Conservation (phyloP, 2,113 vertebrate genomes). For the Cochlearius cochlearius region DNA sequence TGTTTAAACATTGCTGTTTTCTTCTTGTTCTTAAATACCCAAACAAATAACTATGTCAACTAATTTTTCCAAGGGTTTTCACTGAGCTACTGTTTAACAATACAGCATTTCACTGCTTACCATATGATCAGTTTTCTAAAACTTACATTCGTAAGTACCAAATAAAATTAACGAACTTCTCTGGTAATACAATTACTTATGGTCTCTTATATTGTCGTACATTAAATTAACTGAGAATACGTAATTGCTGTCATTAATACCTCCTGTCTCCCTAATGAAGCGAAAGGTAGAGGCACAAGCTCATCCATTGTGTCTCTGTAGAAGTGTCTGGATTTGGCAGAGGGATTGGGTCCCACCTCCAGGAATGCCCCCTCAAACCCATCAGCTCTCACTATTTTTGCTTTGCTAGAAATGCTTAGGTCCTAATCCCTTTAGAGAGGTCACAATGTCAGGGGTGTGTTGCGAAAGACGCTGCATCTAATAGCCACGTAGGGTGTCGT, state of each 20-base stretch:
- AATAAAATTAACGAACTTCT: neutral
- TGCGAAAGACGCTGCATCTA: neutral
- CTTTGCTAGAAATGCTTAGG: neutral
- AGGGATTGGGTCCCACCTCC: neutral
- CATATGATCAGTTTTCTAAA: neutral
- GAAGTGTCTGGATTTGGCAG: neutral
- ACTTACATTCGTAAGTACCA: neutral
- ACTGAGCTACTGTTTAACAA: neutral
- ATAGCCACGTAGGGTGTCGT: rapidly evolving
- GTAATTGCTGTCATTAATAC: conserved; percentile 34
- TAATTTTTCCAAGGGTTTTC: neutral
- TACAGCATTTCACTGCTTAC: neutral
- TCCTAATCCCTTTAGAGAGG: neutral
- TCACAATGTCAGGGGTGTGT: neutral
- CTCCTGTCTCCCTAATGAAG: conserved; percentile 9
- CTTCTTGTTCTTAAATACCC: neutral
- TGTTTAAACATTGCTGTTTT: neutral
- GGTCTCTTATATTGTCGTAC: neutral
- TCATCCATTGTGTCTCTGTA: neutral
- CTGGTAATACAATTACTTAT: neutral
- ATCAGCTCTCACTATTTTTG: neutral
- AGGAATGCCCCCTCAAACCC: neutral
- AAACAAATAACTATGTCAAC: neutral
- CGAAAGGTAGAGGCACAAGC: neutral
- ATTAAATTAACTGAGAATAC: conserved; percentile 2